Evolutionary conservation across 2,797 vertebrate genomes (phyloP).

Genomic region (Eutrigla gurnardus): DNA sequence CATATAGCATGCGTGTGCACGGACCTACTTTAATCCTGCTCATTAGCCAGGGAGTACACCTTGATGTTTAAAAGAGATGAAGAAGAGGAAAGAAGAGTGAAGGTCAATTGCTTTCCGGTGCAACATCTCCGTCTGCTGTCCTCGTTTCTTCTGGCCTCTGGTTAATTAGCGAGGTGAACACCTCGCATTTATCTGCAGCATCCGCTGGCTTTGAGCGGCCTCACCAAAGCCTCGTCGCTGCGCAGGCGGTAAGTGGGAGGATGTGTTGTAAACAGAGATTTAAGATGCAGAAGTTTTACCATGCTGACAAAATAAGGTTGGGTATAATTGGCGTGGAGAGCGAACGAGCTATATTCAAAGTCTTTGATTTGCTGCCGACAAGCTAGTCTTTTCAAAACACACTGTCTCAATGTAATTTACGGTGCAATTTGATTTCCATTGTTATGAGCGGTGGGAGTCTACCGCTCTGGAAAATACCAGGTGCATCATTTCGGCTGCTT

Average conservation of each 20-base stretch:
- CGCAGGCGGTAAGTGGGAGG: not conserved
- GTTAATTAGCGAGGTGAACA: conserved; percentile 60
- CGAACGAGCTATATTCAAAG: conserved; percentile 69
- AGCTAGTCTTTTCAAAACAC: conserved; percentile 30
- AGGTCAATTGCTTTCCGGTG: conserved; percentile 55
- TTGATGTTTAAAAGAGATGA: conserved; percentile 63
- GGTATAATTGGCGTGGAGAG: conserved; percentile 61
- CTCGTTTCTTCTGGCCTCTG: conserved; percentile 36
- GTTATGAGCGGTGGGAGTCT: conserved; percentile 60
- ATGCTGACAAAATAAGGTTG: conserved; percentile 67
- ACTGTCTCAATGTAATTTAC: conserved; percentile 59
- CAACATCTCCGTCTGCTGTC: conserved; percentile 43
- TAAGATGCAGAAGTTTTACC: conserved; percentile 42
- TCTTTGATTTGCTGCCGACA: conserved; percentile 57
- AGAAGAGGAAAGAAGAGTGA: conserved; percentile 56
- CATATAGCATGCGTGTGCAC: conserved; percentile 23
- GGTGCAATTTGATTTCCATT: conserved; percentile 72
- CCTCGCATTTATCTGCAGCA: conserved; percentile 27
- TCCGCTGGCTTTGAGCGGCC: conserved; percentile 37
- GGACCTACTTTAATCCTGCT: conserved; percentile 73
- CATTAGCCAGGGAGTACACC: conserved; percentile 72
- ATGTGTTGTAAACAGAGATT: conserved; percentile 17
- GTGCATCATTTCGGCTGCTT: conserved; percentile 67
- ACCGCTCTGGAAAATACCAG: conserved; percentile 58
- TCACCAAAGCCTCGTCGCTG: conserved; percentile 21